These are phyloP conservation scores for Trissolcus brochymenae DNA, from an alignment of 2,888 invertebrate genomes.

Conservation along the genomic window DNA sequence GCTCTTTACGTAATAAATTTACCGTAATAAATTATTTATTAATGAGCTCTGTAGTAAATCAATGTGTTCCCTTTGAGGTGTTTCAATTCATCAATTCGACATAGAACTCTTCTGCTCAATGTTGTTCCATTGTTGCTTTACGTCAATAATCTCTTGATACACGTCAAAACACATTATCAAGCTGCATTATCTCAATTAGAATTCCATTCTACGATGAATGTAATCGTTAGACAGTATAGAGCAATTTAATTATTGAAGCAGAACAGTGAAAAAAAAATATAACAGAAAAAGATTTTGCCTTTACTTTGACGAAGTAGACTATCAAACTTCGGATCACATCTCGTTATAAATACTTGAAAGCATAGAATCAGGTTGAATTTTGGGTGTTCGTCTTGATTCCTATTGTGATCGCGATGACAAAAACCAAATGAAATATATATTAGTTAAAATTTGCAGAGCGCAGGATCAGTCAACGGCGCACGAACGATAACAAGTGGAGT, in stretches of 20 bases:
- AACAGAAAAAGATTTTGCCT: too few relatives aligned
- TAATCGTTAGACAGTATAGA: constrained; percentile 8
- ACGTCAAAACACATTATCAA: constrained; percentile 4
- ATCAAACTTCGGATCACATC: too few relatives aligned
- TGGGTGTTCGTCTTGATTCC: neutral
- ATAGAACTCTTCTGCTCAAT: constrained; percentile 13
- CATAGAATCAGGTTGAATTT: neutral
- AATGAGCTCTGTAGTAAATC: too few relatives aligned
- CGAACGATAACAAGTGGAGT: constrained; percentile 31
- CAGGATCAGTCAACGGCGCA: constrained; percentile 27
- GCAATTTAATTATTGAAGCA: constrained; percentile 1
- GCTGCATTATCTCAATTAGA: constrained; percentile 29
- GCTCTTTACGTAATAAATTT: too few relatives aligned
- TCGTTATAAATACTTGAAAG: neutral
- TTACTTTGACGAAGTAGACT: too few relatives aligned
- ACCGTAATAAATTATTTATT: too few relatives aligned
- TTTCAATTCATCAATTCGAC: neutral
- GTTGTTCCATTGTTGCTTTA: constrained; percentile 14
- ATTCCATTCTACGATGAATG: constrained; percentile 18
- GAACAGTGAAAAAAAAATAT: neutral
- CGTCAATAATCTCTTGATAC: constrained; percentile 15
- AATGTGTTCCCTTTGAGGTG: neutral
- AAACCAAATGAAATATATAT: neutral
- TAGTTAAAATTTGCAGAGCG: constrained; percentile 7
- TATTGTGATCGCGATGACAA: too few relatives aligned